Evolutionary conservation across 1,140 invertebrate species (phyloP).

Genomic region (Drosophila trapezifrons): DNA sequence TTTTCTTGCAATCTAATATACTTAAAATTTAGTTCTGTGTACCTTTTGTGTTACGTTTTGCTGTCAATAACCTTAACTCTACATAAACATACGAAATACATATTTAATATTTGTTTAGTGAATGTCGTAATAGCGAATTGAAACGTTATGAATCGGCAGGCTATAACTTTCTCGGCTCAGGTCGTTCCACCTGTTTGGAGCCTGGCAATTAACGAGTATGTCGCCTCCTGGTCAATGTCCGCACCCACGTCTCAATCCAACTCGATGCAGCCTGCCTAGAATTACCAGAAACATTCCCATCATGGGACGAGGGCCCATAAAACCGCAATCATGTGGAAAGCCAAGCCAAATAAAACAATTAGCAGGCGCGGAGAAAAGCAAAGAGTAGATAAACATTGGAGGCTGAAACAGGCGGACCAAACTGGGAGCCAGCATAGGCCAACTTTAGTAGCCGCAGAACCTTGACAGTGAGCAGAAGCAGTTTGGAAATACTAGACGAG

Average conservation of each 20-base stretch:
- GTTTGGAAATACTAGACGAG: background rate
- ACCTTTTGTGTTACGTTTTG: background rate
- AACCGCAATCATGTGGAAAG: constrained; percentile 74
- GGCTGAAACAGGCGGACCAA: constrained; percentile 26
- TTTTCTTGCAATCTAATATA: background rate
- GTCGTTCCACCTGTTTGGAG: constrained; percentile 14
- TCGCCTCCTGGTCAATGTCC: constrained; percentile 33
- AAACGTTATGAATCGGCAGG: background rate
- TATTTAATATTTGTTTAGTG: background rate
- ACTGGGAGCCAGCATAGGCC: constrained; percentile 11
- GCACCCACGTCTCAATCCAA: constrained; percentile 25
- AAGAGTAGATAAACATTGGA: constrained; percentile 60
- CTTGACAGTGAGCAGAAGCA: constrained; percentile 64
- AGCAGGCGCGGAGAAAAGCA: constrained; percentile 48
- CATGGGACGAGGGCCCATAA: constrained; percentile 35
- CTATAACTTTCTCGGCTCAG: constrained; percentile 15
- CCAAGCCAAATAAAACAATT: constrained; percentile 70
- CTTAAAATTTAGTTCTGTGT: background rate
- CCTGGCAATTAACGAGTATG: constrained; percentile 19
- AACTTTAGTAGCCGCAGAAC: constrained; percentile 56
- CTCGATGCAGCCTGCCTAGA: constrained; percentile 9
- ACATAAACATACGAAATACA: background rate
- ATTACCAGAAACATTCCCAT: constrained; percentile 8
- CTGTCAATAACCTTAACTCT: constrained; percentile 14
- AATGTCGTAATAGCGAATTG: constrained; percentile 9